Evolutionary conservation across 2,888 invertebrate genomes (phyloP).

Genomic region (Mythimna impura): DNA sequence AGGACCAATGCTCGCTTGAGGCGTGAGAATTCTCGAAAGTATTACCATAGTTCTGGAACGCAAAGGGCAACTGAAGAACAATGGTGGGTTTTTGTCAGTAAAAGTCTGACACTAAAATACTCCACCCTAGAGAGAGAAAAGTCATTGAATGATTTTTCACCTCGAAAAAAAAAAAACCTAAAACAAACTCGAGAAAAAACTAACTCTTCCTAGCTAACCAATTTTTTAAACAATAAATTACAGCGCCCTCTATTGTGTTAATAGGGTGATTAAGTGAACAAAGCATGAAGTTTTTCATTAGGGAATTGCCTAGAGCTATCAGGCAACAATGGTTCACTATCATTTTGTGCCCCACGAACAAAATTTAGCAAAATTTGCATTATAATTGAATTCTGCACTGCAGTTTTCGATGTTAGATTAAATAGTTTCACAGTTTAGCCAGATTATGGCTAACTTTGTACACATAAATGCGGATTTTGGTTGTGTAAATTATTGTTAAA

Average conservation of each 20-base stretch:
- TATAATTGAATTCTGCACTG: slow-evolving; percentile 53
- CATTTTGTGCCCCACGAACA: slow-evolving; percentile 41
- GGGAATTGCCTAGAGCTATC: slow-evolving; percentile 56
- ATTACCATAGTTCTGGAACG: no score
- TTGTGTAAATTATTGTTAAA: slow-evolving; percentile 25
- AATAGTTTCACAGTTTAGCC: slow-evolving; percentile 24
- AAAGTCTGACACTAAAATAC: no score
- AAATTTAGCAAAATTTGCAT: slow-evolving; percentile 51
- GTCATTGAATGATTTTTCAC: no score
- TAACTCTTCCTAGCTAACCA: slow-evolving; percentile 40
- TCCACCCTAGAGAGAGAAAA: no score
- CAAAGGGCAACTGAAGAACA: no score
- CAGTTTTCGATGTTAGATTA: slow-evolving; percentile 41
- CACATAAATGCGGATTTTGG: slow-evolving; percentile 17
- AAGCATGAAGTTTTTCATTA: slow-evolving; percentile 65
- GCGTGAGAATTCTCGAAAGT: no score
- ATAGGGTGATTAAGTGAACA: slow-evolving; percentile 65
- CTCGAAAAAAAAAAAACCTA: neutral
- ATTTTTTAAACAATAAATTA: slow-evolving; percentile 58
- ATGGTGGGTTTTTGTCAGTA: no score
- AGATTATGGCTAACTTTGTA: slow-evolving; percentile 20
- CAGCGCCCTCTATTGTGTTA: slow-evolving; percentile 64
- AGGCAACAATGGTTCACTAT: slow-evolving; percentile 52
- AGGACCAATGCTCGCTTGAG: no score
- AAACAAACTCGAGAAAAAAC: slow-evolving; percentile 30